These are phyloP conservation scores for Axis porcinus DNA, from an alignment of 2,113 vertebrate genomes.

Conservation along the genomic window DNA sequence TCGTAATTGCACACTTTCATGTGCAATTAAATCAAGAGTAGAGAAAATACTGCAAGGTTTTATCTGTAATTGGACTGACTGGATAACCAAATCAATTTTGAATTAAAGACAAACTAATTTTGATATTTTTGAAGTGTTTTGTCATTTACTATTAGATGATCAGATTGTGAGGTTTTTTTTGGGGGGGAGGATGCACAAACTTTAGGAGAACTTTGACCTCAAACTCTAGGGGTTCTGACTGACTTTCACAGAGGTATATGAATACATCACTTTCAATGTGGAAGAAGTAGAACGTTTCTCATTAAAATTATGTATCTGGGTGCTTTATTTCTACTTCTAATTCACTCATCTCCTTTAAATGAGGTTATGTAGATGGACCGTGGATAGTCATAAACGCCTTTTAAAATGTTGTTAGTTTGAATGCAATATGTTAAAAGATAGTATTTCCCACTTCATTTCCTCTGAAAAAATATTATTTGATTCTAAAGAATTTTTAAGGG, in stretches of 20 bases:
- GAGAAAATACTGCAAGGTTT: neutral
- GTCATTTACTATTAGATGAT: neutral
- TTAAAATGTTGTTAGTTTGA: neutral
- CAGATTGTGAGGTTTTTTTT: neutral
- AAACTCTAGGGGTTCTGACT: neutral
- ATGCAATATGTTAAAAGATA: neutral
- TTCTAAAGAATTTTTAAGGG: neutral
- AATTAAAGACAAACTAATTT: neutral
- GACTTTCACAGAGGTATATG: neutral
- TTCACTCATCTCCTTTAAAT: neutral
- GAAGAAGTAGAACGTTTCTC: neutral
- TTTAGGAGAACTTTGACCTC: neutral
- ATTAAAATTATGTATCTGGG: neutral
- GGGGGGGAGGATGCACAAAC: neutral
- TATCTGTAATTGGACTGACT: neutral
- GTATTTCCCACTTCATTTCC: neutral
- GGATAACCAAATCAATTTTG: neutral
- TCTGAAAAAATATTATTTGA: neutral
- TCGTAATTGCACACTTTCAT: neutral
- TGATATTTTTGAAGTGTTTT: neutral
- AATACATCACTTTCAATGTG: neutral
- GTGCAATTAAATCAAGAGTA: neutral
- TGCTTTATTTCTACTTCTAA: neutral
- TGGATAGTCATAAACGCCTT: neutral
- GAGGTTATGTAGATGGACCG: neutral